These are phyloP conservation scores for Calidris pygmaea DNA, from an alignment of 2,113 vertebrate genomes.

Conservation along the genomic window DNA sequence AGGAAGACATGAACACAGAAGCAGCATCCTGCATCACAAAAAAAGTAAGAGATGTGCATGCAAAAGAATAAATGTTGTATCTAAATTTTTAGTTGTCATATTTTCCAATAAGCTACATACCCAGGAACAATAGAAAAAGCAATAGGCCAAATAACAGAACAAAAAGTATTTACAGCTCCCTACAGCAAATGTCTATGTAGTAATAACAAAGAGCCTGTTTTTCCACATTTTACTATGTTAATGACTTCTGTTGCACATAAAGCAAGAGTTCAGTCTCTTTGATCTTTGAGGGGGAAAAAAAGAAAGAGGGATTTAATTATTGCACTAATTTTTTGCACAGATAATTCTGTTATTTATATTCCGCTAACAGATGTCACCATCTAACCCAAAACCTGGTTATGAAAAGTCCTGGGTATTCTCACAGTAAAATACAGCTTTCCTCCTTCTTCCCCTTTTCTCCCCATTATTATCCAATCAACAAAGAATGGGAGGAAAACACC, in stretches of 20 bases:
- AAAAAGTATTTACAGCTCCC: not conserved
- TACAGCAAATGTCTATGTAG: not conserved
- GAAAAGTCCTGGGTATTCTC: not conserved
- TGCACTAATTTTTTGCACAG: not conserved
- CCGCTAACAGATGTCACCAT: not conserved
- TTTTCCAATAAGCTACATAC: not conserved
- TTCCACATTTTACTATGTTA: not conserved
- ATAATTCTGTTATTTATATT: not conserved
- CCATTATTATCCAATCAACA: not conserved
- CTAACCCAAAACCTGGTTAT: not conserved
- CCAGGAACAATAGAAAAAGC: not conserved
- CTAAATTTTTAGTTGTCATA: not conserved
- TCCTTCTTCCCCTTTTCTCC: not conserved
- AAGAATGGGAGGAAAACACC: not conserved
- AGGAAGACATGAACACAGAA: not conserved
- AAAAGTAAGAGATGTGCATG: not conserved
- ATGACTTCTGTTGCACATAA: slow-evolving; percentile 1
- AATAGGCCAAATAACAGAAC: not conserved
- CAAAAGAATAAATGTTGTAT: not conserved
- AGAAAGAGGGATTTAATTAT: not conserved
- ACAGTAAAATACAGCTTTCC: not conserved
- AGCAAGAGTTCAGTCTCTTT: not conserved
- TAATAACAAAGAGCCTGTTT: not conserved
- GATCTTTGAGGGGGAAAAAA: not conserved
- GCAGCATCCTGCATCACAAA: not conserved